Evolutionary conservation across 2,888 invertebrate genomes (phyloP), one percentile per base, ranked within the genome.

Genomic region (Drosophila mimetica): DNA sequence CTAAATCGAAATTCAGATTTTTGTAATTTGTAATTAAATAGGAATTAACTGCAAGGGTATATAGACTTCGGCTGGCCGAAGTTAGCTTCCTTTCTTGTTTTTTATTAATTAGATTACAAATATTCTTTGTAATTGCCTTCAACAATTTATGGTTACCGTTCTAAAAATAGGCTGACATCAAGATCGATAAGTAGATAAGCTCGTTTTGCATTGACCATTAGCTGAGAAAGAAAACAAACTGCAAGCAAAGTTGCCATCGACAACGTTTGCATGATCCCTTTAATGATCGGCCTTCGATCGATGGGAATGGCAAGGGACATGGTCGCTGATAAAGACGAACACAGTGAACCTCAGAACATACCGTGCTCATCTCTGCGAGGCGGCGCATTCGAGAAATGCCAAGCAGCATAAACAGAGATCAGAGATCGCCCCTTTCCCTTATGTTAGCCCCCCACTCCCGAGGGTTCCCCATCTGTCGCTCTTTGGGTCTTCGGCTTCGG

Each of bases 381-480:
- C 53, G 53, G 73, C 76, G 28, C 55, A 41, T 55, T 48, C 25
- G 55, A 30, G 65, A 64, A 59, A 48, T 55, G 70, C 70, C 66
- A 57, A 69, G 72, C 51, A 69, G 72, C 64, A 52, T 48, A 61
- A 60, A 41, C 71, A 65, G 39, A 41, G 39, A 74, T 58, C 76
- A 65, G 59, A 70, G 61, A 22, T 48, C 18, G 30, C 41, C 28
- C 41, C 64, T 18, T 14, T 41, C 28, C 30, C 51, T 53, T 48
- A 13, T 16, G 36, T 20, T 36, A 32, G 9, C 37, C 25, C 32
- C 28, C 28, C 16, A 14, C 44, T 22, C 34, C 22, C 32, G 28
- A 42, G 37, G 59, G 50, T 20, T 42, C 77, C 55, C 73, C 63
- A 69, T 61, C 75, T 77, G 69, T 80, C 57, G 64, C 54, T 32